Evolutionary conservation across 2,888 invertebrate genomes (phyloP).

Genomic region (Macrophya annulata): DNA sequence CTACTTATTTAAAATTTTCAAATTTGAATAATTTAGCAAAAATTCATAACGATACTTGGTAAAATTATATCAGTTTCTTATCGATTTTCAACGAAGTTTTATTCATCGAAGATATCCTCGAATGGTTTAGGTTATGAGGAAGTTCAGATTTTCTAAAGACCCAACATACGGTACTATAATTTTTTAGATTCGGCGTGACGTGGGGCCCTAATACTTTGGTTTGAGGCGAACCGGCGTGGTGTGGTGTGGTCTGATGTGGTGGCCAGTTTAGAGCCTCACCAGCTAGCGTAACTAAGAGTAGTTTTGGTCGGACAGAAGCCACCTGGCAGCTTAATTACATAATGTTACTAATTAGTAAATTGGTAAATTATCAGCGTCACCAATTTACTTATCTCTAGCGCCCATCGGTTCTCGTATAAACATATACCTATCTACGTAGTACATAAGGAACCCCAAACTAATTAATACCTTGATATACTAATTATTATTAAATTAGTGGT

Average conservation of each 20-base stretch:
- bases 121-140: not conserved
- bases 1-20: no score
- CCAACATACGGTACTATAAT: constrained; percentile 46
- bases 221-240: not conserved
- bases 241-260: not conserved
- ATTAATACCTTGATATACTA: constrained; percentile 54
- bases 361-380: constrained; percentile 52
- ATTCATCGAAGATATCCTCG: not conserved
- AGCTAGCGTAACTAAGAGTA: constrained; percentile 37
- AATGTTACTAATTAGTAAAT: constrained; percentile 56
- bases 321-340: constrained; percentile 53
- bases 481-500: constrained; percentile 54
- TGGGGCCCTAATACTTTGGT: constrained; percentile 42
- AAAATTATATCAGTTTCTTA: no score
- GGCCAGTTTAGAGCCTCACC: constrained; percentile 18
- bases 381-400: constrained; percentile 43
- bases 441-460: constrained; percentile 8
- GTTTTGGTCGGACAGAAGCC: constrained; percentile 47
- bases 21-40: not conserved
- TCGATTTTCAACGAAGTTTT: not conserved
- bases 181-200: constrained; percentile 42
- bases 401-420: constrained; percentile 14
- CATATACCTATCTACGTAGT: not conserved
- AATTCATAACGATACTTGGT: no score
- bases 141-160: constrained; percentile 9